Conservation (phyloP, 2,797 vertebrate species). For the Lophius americanus region DNA sequence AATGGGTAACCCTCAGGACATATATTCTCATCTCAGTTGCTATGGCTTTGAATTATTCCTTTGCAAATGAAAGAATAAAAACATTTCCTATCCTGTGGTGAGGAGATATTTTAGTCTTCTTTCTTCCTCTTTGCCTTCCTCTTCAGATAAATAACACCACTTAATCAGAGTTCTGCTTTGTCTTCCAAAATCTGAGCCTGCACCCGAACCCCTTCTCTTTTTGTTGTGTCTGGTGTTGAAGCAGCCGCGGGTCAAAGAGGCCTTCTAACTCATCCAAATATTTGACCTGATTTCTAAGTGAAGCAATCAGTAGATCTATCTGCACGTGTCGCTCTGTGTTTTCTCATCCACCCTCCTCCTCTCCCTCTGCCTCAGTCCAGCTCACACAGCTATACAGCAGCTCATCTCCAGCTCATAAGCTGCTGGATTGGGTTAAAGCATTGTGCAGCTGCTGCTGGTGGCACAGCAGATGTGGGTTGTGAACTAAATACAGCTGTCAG, state of each 20-base stretch:
- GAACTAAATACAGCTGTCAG: constrained; percentile 48
- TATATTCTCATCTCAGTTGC: constrained; percentile 8
- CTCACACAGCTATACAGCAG: constrained; percentile 38
- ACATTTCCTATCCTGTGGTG: constrained; percentile 17
- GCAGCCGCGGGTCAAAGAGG: constrained; percentile 30
- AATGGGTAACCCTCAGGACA: background rate
- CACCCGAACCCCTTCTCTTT: constrained; percentile 2
- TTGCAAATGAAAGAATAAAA: constrained; percentile 37
- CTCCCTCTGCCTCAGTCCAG: constrained; percentile 26
- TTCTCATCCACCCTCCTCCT: constrained; percentile 41
- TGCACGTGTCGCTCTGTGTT: constrained; percentile 58
- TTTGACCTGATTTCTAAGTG: constrained; percentile 75
- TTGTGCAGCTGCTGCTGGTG: constrained; percentile 65
- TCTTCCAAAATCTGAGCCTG: constrained; percentile 19
- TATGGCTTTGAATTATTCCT: constrained; percentile 30
- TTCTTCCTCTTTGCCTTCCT: constrained; percentile 31
- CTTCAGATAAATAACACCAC: constrained; percentile 39
- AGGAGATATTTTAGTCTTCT: constrained; percentile 1
- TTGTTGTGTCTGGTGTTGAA: constrained; percentile 55
- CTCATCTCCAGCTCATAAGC: constrained; percentile 68
- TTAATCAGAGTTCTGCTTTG: constrained; percentile 37
- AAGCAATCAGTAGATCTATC: constrained; percentile 62
- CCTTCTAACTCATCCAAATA: constrained; percentile 52
- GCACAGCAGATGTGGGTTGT: constrained; percentile 61
- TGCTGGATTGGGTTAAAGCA: constrained; percentile 58